Evolutionary conservation across 2,113 vertebrate species (phyloP), one percentile per base, ranked within the genome.

Genomic region (Lophochroa leadbeateri): DNA sequence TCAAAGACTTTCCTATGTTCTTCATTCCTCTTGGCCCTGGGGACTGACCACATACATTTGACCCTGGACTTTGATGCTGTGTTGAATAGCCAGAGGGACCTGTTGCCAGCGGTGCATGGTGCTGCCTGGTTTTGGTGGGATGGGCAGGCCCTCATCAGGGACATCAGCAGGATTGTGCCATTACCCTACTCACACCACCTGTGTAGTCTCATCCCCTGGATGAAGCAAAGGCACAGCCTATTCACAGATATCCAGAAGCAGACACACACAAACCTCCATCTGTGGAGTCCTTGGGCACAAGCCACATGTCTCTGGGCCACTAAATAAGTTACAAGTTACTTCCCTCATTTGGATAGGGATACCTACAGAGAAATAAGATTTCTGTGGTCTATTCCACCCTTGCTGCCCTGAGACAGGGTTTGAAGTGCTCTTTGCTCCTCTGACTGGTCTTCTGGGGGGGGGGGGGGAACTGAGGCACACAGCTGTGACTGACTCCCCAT

Each of bases 51-150:
- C 17, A 0, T 53, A 2, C 2, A 3, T 16, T 35, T 3, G 39
- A 46, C 43, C 4, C 0, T 1, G 25, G 60, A 3, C 20, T 60
- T 65, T 5, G 11, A 33, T 4, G 43, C 3, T 2, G 2, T 13
- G 35, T 9, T 18, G 49, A 23, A 10, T 0, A 15, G 11, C 27
- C 20, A 1, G 11, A 39, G 43, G 52, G 16, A 14, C 43, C 53
- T 10, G 43, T 7, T 31, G 9, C 6, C 47, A 27, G 21, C 0
- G 0, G 25, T 7, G 18, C 6, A 3, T 1, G 17, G 23, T 37
- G 19, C n/a, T 65, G 43, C 9, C 5, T 44, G 41, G 9, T 7
- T 50, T 37, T 6, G 21, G 35, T 20, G 49, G 28, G 39, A 21
- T 5, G 21, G 17, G 18, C 15, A 28, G 25, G 11, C 11, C 24